Evolutionary conservation across 2,888 invertebrate genomes (phyloP), one percentile per base, ranked within the genome.

Genomic region (Drosophila melanosoma): DNA sequence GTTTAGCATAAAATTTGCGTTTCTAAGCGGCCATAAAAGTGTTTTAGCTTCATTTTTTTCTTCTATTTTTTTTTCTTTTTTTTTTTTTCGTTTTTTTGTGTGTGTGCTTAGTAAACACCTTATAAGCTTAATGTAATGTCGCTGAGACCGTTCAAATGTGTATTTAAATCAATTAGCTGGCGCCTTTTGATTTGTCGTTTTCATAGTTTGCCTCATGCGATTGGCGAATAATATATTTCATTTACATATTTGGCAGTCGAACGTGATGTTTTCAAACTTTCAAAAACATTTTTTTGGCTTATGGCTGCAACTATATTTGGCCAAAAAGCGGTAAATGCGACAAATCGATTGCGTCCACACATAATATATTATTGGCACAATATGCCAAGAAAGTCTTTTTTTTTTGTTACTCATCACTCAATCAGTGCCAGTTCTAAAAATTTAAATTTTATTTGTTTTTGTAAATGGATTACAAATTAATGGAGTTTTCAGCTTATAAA

Each of bases 51-150:
- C 48, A 26, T 26, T 62, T 49, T 36, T 20, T 11, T 62, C 12
- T 40, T 26, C 38, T 32, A 35, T 57, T 36, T 54, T 32, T 40
- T 49, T 54, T 40, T 58, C 53, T 45, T 32, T 40, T 57, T 36
- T 54, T 32, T 40, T 49, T 54, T 40, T 58, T 29, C 2, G 23
- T 26, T 29, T 1, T 29, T 29, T 0, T 29, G 5, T 29, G 29
- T 36, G 40, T 56, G 32, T 26, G 72, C 69, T 73, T 70, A 58
- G 78, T 86, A 86, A 89, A 84, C 85, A 89, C 85, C 89, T 89
- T 85, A 89, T 85, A 85, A 89, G 89, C 85, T 77, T 87, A 87
- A 85, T 85, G 84, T 83, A 87, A 83, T 79, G 69, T 68, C 61
- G 67, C 61, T 56, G 45, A 61, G 63, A 63, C 69, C 75, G 67